Evolutionary conservation across 2,888 invertebrate genomes (phyloP).

Genomic region (Agonopterix arenella): DNA sequence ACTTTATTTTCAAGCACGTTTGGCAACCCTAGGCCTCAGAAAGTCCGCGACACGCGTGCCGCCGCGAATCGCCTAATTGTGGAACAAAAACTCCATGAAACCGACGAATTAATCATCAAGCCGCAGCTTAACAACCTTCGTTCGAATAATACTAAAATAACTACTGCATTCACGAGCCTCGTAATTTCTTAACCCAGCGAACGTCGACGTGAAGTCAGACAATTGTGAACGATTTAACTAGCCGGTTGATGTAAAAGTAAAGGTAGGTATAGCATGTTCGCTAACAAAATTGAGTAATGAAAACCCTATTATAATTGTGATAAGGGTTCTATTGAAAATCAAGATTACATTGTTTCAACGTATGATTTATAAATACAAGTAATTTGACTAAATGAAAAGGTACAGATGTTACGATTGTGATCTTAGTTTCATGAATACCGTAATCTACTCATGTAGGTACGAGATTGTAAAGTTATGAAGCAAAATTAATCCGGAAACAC

Average conservation of each 20-base stretch:
- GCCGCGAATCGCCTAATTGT: slow-evolving; percentile 49
- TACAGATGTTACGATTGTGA: background rate
- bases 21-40: slow-evolving; percentile 29
- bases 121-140: slow-evolving; percentile 41
- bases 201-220: slow-evolving; percentile 11
- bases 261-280: too few species aligned
- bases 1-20: too few species aligned
- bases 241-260: too few species aligned
- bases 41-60: slow-evolving; percentile 37
- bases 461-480: background rate
- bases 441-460: background rate
- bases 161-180: slow-evolving; percentile 38
- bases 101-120: slow-evolving; percentile 63
- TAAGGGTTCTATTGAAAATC: too few species aligned
- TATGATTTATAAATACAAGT: too few species aligned
- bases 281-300: too few species aligned
- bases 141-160: slow-evolving; percentile 47
- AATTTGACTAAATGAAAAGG: background rate
- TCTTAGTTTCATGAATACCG: background rate
- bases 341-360: too few species aligned
- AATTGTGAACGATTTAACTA: too few species aligned
- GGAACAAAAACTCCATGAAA: slow-evolving; percentile 67
- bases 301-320: too few species aligned
- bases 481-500: background rate
- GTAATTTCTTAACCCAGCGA: slow-evolving; percentile 27